Base-by-base conservation (phyloP, 30 jellyfish, hydroid and myxozoan species). In the Hydra vulgaris region DNA sequence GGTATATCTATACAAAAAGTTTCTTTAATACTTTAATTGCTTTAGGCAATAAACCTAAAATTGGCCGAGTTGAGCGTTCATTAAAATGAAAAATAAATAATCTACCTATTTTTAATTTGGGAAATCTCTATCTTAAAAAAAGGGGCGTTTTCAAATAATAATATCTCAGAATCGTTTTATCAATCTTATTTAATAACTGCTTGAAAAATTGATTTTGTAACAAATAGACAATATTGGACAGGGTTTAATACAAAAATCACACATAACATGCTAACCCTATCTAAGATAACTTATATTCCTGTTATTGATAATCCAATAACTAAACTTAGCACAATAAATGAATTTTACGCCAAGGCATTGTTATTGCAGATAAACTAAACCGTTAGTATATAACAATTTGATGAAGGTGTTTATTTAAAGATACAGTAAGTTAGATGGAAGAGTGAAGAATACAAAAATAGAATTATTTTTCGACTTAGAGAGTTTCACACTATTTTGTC, bases 401-500 rank as follows among this genome's bases (percentile, higher is more conserved):
- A 82, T 82, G 94, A 73, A 77, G 94, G 84, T 52, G 85, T 83
- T 24, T 87, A 82, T 82, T 85, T 94, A 67, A 87, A 87, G 74
- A 88, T 74, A 16, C 96, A 87, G 78, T 26, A 26, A 54, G 88
- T 87, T 54, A 27, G 95, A 54, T 87, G 93, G 94, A 75, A 69
- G 68, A 83, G 71, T 66, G 73, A 82, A 56, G 84, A 70, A 18
- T 23, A 79, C 19, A 66, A 61, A 79, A 18, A 56, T 21, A 20
- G 70, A 54, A 17, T 87, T 17, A 77, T 82, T n/a, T 72, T 77
- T 17, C 71, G 96, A 68, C 85, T 82, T 78, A 94, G 96, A 23
- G 96, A 66, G 15, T 87, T 87, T 82, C 96, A 87, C 81, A 79
- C 94, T 0, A 77, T 77, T 15, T 81, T 87, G 96, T 82, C 95